phyloP scores from a whole-genome alignment of 2,797 vertebrate genomes.

The Poeciliopsis gracilis region DNA sequence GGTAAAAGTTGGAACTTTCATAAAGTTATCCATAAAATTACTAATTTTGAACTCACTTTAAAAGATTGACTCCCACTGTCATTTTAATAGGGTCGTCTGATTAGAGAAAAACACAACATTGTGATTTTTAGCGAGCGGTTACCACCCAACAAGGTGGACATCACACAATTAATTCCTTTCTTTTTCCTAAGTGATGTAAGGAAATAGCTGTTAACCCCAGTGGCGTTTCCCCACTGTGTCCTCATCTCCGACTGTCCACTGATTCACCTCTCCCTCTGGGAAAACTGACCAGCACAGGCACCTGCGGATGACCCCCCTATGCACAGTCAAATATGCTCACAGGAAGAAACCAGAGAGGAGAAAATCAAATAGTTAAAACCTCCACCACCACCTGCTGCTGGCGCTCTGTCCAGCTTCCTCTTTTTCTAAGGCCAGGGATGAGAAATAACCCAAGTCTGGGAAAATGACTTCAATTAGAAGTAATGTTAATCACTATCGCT shows the following conservation, averaged over 20 bases:
- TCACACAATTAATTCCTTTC: slow-evolving; percentile 27
- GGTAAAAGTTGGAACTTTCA: not conserved
- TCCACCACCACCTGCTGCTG: slow-evolving; percentile 63
- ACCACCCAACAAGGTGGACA: slow-evolving; percentile 47
- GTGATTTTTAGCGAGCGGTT: slow-evolving; percentile 39
- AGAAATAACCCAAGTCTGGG: slow-evolving; percentile 83
- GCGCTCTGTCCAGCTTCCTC: slow-evolving; percentile 79
- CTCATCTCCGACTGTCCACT: slow-evolving; percentile 62
- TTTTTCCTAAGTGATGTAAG: slow-evolving; percentile 34
- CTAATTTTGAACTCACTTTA: slow-evolving; percentile 5
- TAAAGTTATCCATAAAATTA: not conserved
- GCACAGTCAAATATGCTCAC: slow-evolving; percentile 86
- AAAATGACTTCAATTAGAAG: slow-evolving; percentile 97
- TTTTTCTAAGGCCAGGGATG: slow-evolving; percentile 56
- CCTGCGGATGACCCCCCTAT: slow-evolving; percentile 69
- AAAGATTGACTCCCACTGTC: slow-evolving; percentile 35
- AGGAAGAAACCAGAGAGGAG: slow-evolving; percentile 73
- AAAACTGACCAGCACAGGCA: slow-evolving; percentile 85
- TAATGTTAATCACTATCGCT: slow-evolving; percentile 98
- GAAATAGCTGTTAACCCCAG: slow-evolving; percentile 50
- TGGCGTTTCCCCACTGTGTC: slow-evolving; percentile 58
- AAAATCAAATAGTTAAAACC: slow-evolving; percentile 85
- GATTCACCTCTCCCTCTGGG: slow-evolving; percentile 53
- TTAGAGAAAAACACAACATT: slow-evolving; percentile 31
- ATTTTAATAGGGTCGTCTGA: slow-evolving; percentile 48